These are phyloP conservation scores for Conistra vaccinii DNA, from an alignment of 2,888 invertebrate species.

Conservation along the genomic window DNA sequence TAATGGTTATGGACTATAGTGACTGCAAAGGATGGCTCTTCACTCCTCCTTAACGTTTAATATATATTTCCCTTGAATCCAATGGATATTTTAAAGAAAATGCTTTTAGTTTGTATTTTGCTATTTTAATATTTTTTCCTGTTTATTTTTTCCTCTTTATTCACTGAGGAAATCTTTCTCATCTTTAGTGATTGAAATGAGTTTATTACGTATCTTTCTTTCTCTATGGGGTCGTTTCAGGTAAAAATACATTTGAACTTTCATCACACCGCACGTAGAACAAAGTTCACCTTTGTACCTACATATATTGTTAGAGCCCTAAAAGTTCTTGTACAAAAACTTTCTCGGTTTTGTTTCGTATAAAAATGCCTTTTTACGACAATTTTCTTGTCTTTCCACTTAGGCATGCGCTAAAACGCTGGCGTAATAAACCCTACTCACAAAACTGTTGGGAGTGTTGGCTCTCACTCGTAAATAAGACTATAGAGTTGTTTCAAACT, in stretches of 20 bases:
- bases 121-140: not conserved
- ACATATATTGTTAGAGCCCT: not conserved
- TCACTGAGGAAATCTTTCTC: not conserved
- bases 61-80: not conserved
- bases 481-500: constrained; percentile 43
- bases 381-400: constrained; percentile 25
- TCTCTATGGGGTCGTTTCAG: no score
- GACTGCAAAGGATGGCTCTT: constrained; percentile 21
- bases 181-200: not conserved
- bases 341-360: constrained; percentile 30
- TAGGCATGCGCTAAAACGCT: constrained; percentile 40
- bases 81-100: constrained; percentile 9
- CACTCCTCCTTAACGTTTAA: not conserved
- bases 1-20: constrained; percentile 20
- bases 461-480: constrained; percentile 44
- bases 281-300: not conserved
- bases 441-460: constrained; percentile 27
- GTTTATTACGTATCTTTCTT: not conserved
- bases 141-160: not conserved
- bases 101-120: constrained; percentile 6
- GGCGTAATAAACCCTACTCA: constrained; percentile 35
- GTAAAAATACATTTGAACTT: not conserved
- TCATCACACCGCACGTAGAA: not conserved
- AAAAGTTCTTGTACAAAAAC: not conserved
- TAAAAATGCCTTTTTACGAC: constrained; percentile 45